Conservation (phyloP, 1,140 invertebrate species). For the Mylabris phalerata region DNA sequence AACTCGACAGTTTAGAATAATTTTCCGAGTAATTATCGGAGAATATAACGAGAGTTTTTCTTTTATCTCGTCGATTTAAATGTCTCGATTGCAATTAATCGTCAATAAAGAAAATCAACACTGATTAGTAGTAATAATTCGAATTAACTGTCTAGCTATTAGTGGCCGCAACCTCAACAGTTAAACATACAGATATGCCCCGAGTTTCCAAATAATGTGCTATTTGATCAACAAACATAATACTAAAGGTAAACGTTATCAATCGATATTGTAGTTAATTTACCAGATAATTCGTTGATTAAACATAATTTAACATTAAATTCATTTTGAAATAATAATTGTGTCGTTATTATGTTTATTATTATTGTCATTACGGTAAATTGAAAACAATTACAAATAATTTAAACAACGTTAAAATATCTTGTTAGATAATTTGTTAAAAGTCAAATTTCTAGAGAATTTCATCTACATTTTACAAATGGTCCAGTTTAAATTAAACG, state of each 20-base stretch:
- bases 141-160: constrained; percentile 16
- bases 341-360: too few relatives aligned
- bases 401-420: too few relatives aligned
- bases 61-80: too few relatives aligned
- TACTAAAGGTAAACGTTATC: constrained; percentile 33
- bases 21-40: too few relatives aligned
- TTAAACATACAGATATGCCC: constrained; percentile 23
- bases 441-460: constrained; percentile 1
- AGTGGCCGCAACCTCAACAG: constrained; percentile 24
- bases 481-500: constrained; percentile 1
- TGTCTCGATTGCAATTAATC: constrained; percentile 1
- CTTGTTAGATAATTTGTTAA: too few relatives aligned
- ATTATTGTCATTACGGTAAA: too few relatives aligned
- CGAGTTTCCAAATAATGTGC: constrained; percentile 18
- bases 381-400: too few relatives aligned
- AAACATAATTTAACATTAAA: constrained; percentile 19
- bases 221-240: constrained; percentile 33
- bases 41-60: too few relatives aligned
- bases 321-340: too few relatives aligned
- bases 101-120: constrained; percentile 6
- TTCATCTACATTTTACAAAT: not conserved
- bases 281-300: constrained; percentile 33
- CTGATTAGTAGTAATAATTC: constrained; percentile 24
- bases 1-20: not conserved
- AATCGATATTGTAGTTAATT: constrained; percentile 34